These are phyloP conservation scores for Esox niger DNA, from an alignment of 2,113 vertebrate species.

Conservation along the genomic window DNA sequence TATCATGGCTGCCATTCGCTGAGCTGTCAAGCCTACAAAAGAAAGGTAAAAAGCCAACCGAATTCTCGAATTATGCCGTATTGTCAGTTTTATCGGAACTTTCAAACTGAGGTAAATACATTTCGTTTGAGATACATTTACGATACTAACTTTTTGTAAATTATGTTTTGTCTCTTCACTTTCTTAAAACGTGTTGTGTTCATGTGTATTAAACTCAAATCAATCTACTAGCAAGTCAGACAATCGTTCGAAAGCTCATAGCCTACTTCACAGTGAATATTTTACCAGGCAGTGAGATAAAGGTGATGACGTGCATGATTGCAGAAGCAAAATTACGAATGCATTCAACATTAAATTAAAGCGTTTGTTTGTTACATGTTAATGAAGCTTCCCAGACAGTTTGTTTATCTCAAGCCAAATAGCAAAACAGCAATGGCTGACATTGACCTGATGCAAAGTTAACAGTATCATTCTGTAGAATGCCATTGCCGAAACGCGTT, in stretches of 20 bases:
- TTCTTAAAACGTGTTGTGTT: background rate
- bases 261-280: too few species aligned
- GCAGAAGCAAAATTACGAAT: background rate
- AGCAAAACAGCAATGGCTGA: slow-evolving; percentile 44
- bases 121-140: background rate
- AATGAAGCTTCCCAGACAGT: slow-evolving; percentile 47
- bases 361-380: slow-evolving; percentile 23
- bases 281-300: background rate
- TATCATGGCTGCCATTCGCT: slow-evolving; percentile 73
- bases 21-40: slow-evolving; percentile 74
- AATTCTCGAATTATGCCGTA: background rate
- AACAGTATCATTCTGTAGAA: too few species aligned
- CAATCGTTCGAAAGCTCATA: too few species aligned
- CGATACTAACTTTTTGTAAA: background rate
- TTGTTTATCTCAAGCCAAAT: slow-evolving; percentile 62
- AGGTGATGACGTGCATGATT: fast-evolving
- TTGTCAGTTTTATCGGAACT: background rate
- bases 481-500: too few species aligned
- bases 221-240: too few species aligned
- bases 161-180: background rate
- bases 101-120: background rate
- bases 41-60: slow-evolving; percentile 46
- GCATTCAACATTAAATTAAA: slow-evolving; percentile 22
- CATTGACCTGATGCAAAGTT: too few species aligned
- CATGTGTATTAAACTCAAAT: too few species aligned